phyloP scores from a whole-genome alignment of 2,113 vertebrate species.

The Cavia aperea region DNA sequence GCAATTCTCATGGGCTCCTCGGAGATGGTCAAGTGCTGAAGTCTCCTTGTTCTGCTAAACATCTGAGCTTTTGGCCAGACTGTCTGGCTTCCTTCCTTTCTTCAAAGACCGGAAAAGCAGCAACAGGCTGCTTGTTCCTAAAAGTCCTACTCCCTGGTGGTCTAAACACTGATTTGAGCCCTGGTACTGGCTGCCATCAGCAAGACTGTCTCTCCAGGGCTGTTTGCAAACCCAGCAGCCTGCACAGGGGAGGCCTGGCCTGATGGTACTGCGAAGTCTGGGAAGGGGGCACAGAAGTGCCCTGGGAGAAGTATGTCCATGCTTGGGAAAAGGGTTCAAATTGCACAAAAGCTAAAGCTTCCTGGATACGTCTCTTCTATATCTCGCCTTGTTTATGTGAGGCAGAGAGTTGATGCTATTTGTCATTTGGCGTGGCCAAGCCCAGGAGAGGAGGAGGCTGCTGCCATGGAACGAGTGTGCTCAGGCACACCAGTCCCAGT shows the following conservation, averaged over 20 bases:
- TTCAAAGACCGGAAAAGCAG: not conserved
- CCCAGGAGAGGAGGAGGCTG: not conserved
- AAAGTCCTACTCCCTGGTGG: not conserved
- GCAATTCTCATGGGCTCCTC: not conserved
- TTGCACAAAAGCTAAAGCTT: not conserved
- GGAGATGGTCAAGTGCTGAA: not conserved
- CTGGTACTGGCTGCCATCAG: rapidly evolving
- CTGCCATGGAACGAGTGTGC: not conserved
- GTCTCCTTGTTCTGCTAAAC: not conserved
- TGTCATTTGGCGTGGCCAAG: not conserved
- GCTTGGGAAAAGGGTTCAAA: not conserved
- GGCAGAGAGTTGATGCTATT: not conserved
- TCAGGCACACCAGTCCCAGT: not conserved
- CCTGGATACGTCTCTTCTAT: not conserved
- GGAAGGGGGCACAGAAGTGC: rapidly evolving
- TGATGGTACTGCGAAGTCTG: not conserved
- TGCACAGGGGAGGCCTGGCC: not conserved
- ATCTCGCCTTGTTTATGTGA: not conserved
- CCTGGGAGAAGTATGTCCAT: not conserved
- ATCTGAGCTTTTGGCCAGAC: not conserved
- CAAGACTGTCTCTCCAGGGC: not conserved
- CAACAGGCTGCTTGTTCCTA: not conserved
- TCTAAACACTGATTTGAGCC: not conserved
- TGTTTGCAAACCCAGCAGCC: not conserved
- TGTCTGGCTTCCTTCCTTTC: not conserved